These are phyloP conservation scores for Calephelis nemesis DNA, from an alignment of 1,140 invertebrate species.

Conservation along the genomic window DNA sequence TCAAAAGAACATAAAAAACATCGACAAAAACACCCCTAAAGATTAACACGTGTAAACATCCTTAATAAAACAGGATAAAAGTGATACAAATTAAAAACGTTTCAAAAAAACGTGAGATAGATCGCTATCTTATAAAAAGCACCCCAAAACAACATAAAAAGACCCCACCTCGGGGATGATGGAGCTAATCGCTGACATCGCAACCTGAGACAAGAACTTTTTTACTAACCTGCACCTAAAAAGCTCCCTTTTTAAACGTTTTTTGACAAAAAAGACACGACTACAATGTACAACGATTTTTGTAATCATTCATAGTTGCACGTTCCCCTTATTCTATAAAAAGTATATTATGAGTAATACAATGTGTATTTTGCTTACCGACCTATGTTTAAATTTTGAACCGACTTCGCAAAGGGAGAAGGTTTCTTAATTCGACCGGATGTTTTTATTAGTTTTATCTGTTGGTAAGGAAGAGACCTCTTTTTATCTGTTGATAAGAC, in stretches of 20 bases:
- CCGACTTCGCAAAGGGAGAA: too few species aligned
- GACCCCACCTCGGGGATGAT: conserved; percentile 4
- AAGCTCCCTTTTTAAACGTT: neutral
- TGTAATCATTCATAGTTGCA: too few species aligned
- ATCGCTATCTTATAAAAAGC: conserved; percentile 38
- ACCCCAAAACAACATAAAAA: conserved; percentile 15
- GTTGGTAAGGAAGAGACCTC: too few species aligned
- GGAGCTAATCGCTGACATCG: conserved; percentile 4
- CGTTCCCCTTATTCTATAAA: too few species aligned
- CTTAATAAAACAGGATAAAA: conserved; percentile 58
- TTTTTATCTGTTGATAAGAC: too few species aligned
- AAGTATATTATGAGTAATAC: too few species aligned
- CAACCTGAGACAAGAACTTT: neutral
- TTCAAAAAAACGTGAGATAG: conserved; percentile 70
- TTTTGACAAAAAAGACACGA: neutral
- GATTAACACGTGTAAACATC: conserved; percentile 61
- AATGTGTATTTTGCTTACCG: too few species aligned
- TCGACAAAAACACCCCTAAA: conserved; percentile 38
- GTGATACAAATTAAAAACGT: conserved; percentile 51
- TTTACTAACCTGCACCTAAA: neutral
- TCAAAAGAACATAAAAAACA: neutral
- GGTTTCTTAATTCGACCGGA: too few species aligned
- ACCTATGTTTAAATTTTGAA: too few species aligned
- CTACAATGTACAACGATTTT: too few species aligned
- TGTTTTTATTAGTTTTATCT: too few species aligned